A percentile compares a stretch with the other conserved stretches of the same genome.
Conservation (phyloP, 2,888 invertebrate genomes). For the Agrochola lota region DNA sequence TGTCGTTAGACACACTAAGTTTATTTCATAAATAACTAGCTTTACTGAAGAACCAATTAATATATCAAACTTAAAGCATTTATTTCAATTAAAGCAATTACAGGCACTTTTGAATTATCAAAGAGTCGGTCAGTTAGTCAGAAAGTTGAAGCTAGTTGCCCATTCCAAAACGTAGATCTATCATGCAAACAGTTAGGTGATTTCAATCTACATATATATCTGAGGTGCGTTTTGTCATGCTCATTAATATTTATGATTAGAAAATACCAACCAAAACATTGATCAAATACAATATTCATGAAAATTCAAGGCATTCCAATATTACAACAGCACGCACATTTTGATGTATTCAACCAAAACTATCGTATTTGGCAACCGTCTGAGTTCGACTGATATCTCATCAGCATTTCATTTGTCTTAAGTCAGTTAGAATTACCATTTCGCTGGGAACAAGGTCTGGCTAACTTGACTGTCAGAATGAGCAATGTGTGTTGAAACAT, state of each 20-base stretch:
- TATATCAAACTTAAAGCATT: no score
- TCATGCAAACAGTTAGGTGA: not conserved
- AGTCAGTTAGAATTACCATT: slow-evolving; percentile 63
- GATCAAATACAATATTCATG: slow-evolving; percentile 26
- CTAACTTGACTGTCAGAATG: slow-evolving; percentile 47
- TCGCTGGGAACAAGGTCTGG: slow-evolving; percentile 55
- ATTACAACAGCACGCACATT: slow-evolving; percentile 31
- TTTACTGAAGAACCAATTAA: no score
- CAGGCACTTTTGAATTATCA: no score
- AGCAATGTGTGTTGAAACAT: slow-evolving; percentile 39
- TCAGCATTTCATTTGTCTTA: slow-evolving; percentile 57
- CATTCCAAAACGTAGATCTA: no score
- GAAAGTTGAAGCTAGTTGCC: no score
- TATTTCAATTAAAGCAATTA: no score
- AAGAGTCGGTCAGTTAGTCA: no score
- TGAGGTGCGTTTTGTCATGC: not conserved
- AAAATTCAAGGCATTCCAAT: slow-evolving; percentile 36
- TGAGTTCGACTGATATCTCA: slow-evolving; percentile 42
- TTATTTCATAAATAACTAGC: not conserved
- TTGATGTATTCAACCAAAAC: slow-evolving; percentile 52
- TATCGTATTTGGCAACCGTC: slow-evolving; percentile 53
- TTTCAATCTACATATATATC: not conserved
- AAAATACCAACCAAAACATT: slow-evolving; percentile 13
- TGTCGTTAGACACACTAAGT: not conserved
- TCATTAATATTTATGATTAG: slow-evolving; percentile 26